Evolutionary conservation across 2,888 invertebrate species (phyloP).

Genomic region (Melieria omissa): DNA sequence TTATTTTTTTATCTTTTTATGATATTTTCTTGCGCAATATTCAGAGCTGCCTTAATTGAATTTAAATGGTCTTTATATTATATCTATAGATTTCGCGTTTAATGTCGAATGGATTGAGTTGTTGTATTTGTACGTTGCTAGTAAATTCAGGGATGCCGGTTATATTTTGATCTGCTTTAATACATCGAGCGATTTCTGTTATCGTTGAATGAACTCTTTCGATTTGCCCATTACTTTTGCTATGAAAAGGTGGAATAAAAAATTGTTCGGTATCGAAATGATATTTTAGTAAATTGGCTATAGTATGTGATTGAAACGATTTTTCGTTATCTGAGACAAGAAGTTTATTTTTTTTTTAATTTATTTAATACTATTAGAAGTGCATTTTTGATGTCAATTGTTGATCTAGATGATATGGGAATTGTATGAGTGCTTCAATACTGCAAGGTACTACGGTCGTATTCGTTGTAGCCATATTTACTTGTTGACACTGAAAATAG

Average conservation of each 20-base stretch:
- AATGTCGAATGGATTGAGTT: slow-evolving; percentile 7
- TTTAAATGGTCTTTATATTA: slow-evolving; percentile 14
- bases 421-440: slow-evolving; percentile 2
- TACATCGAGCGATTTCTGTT: no score
- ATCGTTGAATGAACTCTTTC: no score
- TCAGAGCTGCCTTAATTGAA: slow-evolving; percentile 3
- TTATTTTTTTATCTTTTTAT: slow-evolving; percentile 6
- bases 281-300: not conserved
- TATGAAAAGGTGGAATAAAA: no score
- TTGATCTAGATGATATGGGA: slow-evolving; percentile 12
- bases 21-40: slow-evolving; percentile 14
- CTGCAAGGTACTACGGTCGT: not conserved
- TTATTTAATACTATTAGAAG: slow-evolving; percentile 4
- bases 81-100: not conserved
- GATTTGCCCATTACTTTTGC: not conserved
- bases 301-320: not conserved
- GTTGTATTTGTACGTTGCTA: slow-evolving; percentile 8
- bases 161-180: no score
- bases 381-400: slow-evolving; percentile 2
- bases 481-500: slow-evolving; percentile 20
- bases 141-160: slow-evolving; percentile 9
- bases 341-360: no score
- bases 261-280: no score
- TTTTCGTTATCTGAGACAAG: no score
- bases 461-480: slow-evolving; percentile 10